Evolutionary conservation across 2,888 invertebrate species (phyloP).

Genomic region (Metellina segmentata): DNA sequence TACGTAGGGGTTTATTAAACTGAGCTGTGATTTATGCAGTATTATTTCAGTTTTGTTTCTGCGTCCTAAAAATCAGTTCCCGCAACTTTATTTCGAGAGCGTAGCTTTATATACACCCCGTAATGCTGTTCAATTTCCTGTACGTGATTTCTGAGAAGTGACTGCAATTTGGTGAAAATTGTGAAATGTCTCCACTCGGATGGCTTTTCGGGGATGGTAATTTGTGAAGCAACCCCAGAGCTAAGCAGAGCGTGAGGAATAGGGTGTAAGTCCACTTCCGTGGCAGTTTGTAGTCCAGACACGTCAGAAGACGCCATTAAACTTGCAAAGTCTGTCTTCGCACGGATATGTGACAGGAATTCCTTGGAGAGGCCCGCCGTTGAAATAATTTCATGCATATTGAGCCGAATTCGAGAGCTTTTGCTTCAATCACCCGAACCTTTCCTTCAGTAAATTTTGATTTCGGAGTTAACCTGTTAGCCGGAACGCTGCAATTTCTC

Average conservation of each 20-base stretch:
- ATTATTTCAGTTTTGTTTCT: no score
- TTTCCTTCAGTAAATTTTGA: not conserved
- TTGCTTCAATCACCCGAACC: not conserved
- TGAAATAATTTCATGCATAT: constrained; percentile 40
- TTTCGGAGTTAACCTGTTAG: not conserved
- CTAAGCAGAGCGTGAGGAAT: constrained; percentile 33
- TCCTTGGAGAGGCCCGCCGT: not conserved
- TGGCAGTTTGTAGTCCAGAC: constrained; percentile 33
- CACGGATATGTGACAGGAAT: constrained; percentile 19
- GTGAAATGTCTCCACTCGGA: no score
- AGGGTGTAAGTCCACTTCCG: constrained; percentile 15
- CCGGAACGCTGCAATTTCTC: not conserved
- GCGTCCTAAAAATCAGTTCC: no score
- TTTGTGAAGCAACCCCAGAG: constrained; percentile 22
- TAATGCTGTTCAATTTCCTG: no score
- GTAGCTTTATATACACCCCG: no score
- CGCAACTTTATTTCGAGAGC: no score
- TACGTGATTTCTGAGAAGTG: no score
- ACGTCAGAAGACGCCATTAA: constrained; percentile 46
- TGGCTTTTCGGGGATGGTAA: not conserved
- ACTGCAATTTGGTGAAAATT: no score
- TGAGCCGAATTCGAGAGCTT: not conserved
- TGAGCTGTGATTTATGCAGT: no score
- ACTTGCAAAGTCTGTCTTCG: constrained; percentile 54
- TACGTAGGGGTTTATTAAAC: no score